Conservation (phyloP, 2,113 vertebrate species). For the Toxotes jaculatrix region DNA sequence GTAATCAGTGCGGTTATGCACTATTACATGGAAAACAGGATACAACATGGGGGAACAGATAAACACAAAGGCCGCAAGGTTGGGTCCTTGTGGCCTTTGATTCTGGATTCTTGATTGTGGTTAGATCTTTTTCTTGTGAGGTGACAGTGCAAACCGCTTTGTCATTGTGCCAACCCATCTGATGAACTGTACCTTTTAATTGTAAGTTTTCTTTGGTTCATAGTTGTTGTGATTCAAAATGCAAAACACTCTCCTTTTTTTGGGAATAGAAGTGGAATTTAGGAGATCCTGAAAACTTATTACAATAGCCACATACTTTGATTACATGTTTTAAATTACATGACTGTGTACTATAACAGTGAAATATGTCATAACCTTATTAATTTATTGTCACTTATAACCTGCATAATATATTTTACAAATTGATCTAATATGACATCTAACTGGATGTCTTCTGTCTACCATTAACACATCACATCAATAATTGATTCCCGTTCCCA, state of each 20-base stretch:
- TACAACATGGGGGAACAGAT: neutral
- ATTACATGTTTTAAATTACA: neutral
- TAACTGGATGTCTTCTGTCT: neutral
- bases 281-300: too few species aligned
- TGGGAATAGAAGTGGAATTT: neutral
- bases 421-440: neutral
- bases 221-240: neutral
- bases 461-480: neutral
- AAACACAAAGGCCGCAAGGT: neutral
- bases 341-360: too few species aligned
- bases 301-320: neutral
- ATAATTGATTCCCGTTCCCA: neutral
- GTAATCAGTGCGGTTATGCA: too few species aligned
- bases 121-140: neutral
- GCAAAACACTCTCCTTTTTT: neutral
- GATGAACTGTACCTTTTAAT: neutral
- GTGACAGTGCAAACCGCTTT: neutral
- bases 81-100: neutral
- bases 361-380: neutral
- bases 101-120: neutral
- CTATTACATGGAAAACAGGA: neutral
- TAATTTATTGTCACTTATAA: neutral
- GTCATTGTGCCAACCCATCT: neutral
- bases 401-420: neutral
- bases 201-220: neutral